Evolutionary conservation across 2,888 invertebrate genomes (phyloP).

Genomic region (Oscheius sp.): DNA sequence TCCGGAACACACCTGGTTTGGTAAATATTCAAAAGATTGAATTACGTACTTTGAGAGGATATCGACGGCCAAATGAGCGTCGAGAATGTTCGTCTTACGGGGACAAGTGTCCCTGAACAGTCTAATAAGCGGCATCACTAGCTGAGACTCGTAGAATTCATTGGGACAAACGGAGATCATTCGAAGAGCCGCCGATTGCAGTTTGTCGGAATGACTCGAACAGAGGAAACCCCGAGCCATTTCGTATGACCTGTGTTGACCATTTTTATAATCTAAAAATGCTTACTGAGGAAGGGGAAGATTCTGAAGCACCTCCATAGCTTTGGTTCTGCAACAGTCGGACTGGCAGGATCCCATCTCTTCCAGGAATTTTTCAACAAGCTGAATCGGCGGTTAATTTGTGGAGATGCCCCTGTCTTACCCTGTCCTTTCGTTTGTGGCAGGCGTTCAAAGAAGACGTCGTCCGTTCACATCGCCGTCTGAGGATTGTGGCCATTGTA

Average conservation of each 20-base stretch:
- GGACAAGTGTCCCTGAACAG: slow-evolving; percentile 64
- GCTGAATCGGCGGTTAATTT: slow-evolving; percentile 38
- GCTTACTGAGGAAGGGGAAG: slow-evolving; percentile 44
- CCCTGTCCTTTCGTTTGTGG: slow-evolving; percentile 56
- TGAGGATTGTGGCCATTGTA: slow-evolving; percentile 56
- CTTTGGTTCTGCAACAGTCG: slow-evolving; percentile 26
- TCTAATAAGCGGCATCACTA: slow-evolving; percentile 49
- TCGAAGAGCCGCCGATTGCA: slow-evolving; percentile 48
- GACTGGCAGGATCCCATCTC: slow-evolving; percentile 40
- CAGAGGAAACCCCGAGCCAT: slow-evolving; percentile 45
- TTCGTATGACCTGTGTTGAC: slow-evolving; percentile 33
- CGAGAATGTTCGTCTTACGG: slow-evolving; percentile 41
- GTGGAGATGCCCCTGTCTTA: slow-evolving; percentile 9
- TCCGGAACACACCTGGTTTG: slow-evolving; percentile 49
- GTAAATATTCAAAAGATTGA: neutral
- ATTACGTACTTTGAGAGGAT: slow-evolving; percentile 52
- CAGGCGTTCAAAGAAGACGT: slow-evolving; percentile 56
- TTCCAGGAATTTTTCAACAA: slow-evolving; percentile 55
- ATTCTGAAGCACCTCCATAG: slow-evolving; percentile 49
- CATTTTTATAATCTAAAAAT: neutral
- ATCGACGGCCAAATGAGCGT: slow-evolving; percentile 60
- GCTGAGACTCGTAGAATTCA: slow-evolving; percentile 47
- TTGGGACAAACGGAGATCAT: slow-evolving; percentile 38
- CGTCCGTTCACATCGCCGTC: slow-evolving; percentile 52
- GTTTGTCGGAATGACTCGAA: slow-evolving; percentile 9